Evolutionary conservation across 2,797 vertebrate species (phyloP), one percentile per base, ranked within the genome.

Genomic region (Pangasius mekongensis): DNA sequence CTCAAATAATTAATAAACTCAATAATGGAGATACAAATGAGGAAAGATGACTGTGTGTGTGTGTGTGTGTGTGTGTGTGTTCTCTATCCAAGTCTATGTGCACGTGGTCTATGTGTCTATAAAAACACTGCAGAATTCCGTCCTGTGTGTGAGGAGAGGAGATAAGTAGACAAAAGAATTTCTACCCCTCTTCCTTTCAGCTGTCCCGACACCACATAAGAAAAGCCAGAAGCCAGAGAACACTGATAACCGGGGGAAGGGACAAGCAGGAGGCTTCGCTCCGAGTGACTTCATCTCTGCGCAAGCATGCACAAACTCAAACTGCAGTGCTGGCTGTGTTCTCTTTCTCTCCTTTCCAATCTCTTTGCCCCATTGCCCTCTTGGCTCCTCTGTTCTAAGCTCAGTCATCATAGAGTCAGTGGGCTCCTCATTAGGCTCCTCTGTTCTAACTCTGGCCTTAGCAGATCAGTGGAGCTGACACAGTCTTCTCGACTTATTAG

Each of bases 151-250:
- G 67, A 56, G 43, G 78, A 83, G 39, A 86, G 52, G 60, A 64
- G 30, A 84, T 67, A 24, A 39, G 56, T 84, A 89, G 88, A 91
- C 89, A 91, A 90, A 91, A 85, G 66, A 88, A 89, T 84, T 58
- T 89, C 85, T 84, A 86, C 88, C 86, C 73, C 80, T 91, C 89
- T 92, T 92, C 91, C 91, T 89, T 88, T 69, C 91, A 93, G 92
- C 90, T 90, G 89, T 87, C 64, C 85, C 85, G 43, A 86, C 86
- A 39, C 84, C 56, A 82, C 54, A 80, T 60, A 87, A 80, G 81
- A 62, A 89, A 84, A 87, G 86, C 56, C 54, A 76, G 81, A 83
- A 87, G 86, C 56, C 54, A 76, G 81, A 87, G 76, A 52, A 84
- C 30, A 64, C 58, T 69, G 74, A 47, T 54, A 69, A 66, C 49